phyloP scores from a whole-genome alignment of 2,113 vertebrate species.

The Thymallus thymallus region DNA sequence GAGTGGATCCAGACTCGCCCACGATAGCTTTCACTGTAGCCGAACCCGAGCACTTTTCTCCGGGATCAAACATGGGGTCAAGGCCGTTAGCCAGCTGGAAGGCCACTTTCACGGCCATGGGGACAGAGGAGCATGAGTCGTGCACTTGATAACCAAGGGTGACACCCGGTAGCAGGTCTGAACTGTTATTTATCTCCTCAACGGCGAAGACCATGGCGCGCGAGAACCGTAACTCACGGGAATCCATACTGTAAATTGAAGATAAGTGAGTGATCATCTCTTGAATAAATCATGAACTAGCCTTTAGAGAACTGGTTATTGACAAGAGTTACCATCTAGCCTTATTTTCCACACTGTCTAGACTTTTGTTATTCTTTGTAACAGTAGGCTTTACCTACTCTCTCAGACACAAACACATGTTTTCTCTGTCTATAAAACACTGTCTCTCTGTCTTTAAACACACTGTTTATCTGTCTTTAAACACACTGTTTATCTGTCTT shows the following conservation, averaged over 20 bases:
- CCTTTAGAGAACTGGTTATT: no score
- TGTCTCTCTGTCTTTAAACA: not conserved
- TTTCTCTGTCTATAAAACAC: not conserved
- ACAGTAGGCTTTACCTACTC: no score
- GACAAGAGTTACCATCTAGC: no score
- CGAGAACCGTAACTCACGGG: conserved; percentile 60
- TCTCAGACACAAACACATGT: no score
- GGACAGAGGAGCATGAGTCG: conserved; percentile 63
- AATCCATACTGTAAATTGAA: conserved; percentile 46
- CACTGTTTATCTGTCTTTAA: not conserved
- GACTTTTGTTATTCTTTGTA: no score
- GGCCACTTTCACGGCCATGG: conserved; percentile 45
- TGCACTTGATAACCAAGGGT: conserved; percentile 66
- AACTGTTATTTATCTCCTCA: conserved; percentile 72
- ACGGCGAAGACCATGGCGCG: conserved; percentile 69
- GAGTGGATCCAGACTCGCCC: conserved; percentile 68
- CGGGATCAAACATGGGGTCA: conserved; percentile 25
- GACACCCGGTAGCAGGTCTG: conserved; percentile 58
- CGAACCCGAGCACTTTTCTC: conserved; percentile 30
- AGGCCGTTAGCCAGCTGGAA: conserved; percentile 60
- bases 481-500: not conserved
- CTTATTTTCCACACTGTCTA: no score
- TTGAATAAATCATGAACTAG: fast-evolving
- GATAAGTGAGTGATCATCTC: not conserved
- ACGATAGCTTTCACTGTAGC: conserved; percentile 53